Evolutionary conservation across 2,113 vertebrate species (phyloP).

Genomic region (Elaphurus davidianus): DNA sequence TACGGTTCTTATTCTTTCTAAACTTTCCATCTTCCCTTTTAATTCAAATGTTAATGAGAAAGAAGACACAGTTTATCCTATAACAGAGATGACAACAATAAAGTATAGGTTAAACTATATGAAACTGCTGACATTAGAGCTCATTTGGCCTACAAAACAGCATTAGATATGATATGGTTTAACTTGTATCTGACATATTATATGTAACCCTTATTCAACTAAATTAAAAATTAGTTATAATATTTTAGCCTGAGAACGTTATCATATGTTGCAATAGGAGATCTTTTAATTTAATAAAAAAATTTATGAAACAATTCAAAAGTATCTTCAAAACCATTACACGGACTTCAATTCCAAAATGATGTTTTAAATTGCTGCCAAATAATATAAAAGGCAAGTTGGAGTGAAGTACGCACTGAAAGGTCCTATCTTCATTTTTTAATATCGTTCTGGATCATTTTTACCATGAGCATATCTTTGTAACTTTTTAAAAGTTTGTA

Average conservation of each 20-base stretch:
- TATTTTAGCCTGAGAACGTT: not conserved
- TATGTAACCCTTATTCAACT: not conserved
- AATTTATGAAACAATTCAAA: not conserved
- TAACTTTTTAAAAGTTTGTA: not conserved
- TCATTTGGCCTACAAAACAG: not conserved
- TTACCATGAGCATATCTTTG: not conserved
- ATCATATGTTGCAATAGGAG: not conserved
- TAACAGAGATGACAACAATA: not conserved
- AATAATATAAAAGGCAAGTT: not conserved
- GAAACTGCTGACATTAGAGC: not conserved
- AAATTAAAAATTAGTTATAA: not conserved
- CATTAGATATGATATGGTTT: not conserved
- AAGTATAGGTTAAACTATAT: not conserved
- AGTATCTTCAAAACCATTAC: constrained; percentile 5
- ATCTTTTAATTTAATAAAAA: not conserved
- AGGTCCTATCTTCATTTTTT: not conserved
- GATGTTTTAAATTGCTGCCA: not conserved
- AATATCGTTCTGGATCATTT: not conserved
- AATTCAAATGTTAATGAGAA: not conserved
- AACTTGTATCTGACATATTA: not conserved
- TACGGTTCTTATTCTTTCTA: not conserved
- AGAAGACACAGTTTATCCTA: not conserved
- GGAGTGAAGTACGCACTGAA: not conserved
- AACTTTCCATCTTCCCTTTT: not conserved
- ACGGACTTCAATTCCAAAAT: not conserved